These are phyloP conservation scores for Ceramica pisi DNA, from an alignment of 2,888 invertebrate genomes.

Conservation along the genomic window DNA sequence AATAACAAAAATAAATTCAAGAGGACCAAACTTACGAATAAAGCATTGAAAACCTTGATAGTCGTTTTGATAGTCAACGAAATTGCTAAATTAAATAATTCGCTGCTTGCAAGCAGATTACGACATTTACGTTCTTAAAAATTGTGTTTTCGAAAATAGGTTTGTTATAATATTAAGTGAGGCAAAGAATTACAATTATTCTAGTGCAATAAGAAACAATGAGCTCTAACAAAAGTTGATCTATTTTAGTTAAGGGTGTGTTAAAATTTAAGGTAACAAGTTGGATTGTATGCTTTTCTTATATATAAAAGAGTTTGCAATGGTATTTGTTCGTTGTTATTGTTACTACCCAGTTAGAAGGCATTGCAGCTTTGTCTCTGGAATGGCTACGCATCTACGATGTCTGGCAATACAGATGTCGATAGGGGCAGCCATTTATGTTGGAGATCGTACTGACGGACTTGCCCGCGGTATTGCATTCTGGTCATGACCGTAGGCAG, in stretches of 20 bases:
- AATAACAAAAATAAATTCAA: neutral
- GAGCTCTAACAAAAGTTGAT: slow-evolving; percentile 23
- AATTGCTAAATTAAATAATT: slow-evolving; percentile 9
- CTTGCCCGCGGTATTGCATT: too few relatives aligned
- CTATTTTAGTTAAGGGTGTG: slow-evolving; percentile 46
- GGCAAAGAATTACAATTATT: slow-evolving; percentile 29
- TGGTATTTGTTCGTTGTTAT: slow-evolving; percentile 46
- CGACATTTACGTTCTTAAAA: neutral
- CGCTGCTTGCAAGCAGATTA: neutral
- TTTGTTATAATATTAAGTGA: slow-evolving; percentile 15
- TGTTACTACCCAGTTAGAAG: neutral
- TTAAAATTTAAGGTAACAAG: slow-evolving; percentile 60
- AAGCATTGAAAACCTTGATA: neutral
- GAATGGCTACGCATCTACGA: neutral
- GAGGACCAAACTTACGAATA: slow-evolving; percentile 13
- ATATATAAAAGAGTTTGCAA: slow-evolving; percentile 78
- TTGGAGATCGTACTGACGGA: too few relatives aligned
- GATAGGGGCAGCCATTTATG: too few relatives aligned
- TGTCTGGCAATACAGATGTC: neutral
- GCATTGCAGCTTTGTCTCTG: neutral
- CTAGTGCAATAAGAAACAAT: slow-evolving; percentile 52
- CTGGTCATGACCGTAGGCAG: neutral
- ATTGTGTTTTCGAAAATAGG: neutral
- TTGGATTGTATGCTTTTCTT: slow-evolving; percentile 83
- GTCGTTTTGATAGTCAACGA: slow-evolving; percentile 18